Base-by-base conservation (phyloP, 2,113 vertebrate species). In the Callipepla squamata region DNA sequence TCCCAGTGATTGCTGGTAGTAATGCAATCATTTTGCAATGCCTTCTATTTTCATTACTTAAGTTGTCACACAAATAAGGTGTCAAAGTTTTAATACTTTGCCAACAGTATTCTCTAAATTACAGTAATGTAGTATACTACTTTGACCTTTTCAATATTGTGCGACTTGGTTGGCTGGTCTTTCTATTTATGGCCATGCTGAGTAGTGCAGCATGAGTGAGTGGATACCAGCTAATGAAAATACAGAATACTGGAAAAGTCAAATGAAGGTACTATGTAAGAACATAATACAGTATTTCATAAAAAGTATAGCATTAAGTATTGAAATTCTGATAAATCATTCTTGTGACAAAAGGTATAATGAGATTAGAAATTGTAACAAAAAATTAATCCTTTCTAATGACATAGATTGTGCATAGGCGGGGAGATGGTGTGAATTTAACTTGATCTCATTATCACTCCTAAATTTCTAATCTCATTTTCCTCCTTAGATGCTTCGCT, bases 71-170 rank as follows among this genome's bases (percentile, higher is more conserved):
- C 96, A 97, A 97, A 97, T 95, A 97, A 96, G 40, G 28, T 77
- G 45, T 94, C 93, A 90, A 85, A 94, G 72, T 97, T 97, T 95
- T 96, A 97, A 95, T 96, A 94, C 78, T 87, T 95, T 85, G 73
- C 53, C 92, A 96, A 78, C 36, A 50, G 72, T 91, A 90, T 95
- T 97, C 94, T 96, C 81, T 97, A 97, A 97, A 96, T 97, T 97
- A 97, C 66, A 93, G 70, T 96, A 94, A 97, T 95, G 86, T 93
- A 92, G 91, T 93, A 66, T 87, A 94, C 85, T 95, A 85, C 87
- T 94, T 95, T 96, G 97, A 97, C 95, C 97, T 98, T 97, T 97
- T 95, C 95, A 93, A 77, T 96, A 95, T 92, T 93, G 92, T 96
- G 94, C 76, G 96, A 96, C 96, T 96, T 97, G 96, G 96, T 97